Evolutionary conservation across 2,113 vertebrate genomes (phyloP).

Genomic region (Pholis gunnellus): DNA sequence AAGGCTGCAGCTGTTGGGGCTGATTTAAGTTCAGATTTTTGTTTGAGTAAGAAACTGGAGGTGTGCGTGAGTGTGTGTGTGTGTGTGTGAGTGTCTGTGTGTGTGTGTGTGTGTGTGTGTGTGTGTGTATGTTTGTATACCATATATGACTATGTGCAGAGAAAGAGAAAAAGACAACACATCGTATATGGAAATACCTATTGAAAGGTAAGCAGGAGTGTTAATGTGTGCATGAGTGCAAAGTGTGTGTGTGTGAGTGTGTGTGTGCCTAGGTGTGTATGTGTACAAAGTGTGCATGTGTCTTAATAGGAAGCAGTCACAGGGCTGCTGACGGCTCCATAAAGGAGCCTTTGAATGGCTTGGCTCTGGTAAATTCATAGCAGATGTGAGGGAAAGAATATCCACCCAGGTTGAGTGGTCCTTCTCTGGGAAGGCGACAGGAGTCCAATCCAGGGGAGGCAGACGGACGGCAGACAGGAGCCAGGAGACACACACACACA

Average conservation of each 20-base stretch:
- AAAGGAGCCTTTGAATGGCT: constrained; percentile 85
- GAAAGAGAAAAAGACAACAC: constrained; percentile 3
- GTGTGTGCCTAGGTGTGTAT: constrained; percentile 64
- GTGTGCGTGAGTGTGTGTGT: constrained; percentile 23
- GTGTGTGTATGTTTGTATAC: constrained; percentile 24
- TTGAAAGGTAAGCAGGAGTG: constrained; percentile 32
- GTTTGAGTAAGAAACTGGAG: constrained; percentile 38
- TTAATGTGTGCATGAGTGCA: constrained; percentile 45
- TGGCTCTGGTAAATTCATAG: constrained; percentile 82
- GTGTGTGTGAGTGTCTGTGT: constrained; percentile 31
- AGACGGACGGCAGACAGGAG: constrained; percentile 74
- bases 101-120: constrained; percentile 35
- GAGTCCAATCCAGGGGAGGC: constrained; percentile 78
- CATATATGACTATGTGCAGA: not conserved
- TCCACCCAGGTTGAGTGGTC: constrained; percentile 83
- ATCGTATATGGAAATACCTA: not conserved
- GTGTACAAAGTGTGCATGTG: constrained; percentile 50
- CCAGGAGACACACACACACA: constrained; percentile 48
- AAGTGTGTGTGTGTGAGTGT: constrained; percentile 40
- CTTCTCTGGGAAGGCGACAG: constrained; percentile 77
- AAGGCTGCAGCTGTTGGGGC: constrained; percentile 64
- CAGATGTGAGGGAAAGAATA: constrained; percentile 87
- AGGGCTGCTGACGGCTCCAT: constrained; percentile 80
- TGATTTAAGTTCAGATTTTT: constrained; percentile 60
- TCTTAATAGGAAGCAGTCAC: constrained; percentile 81